phyloP scores from a whole-genome alignment of 2,113 vertebrate genomes.

The Hoplias malabaricus region DNA sequence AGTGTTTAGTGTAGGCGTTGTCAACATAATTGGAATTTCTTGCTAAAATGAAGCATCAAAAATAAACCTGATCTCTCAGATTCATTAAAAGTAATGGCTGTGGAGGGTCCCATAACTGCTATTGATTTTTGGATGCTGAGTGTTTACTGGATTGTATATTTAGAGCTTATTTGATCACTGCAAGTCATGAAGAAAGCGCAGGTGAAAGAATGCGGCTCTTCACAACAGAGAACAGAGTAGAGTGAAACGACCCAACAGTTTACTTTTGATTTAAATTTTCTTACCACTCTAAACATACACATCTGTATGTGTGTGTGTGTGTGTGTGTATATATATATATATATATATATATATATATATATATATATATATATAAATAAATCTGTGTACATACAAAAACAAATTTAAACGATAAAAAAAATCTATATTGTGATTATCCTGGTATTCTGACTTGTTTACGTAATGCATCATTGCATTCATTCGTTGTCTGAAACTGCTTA shows the following conservation, averaged over 20 bases:
- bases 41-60: slow-evolving; percentile 50
- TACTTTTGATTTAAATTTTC: neutral
- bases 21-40: slow-evolving; percentile 68
- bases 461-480: too few species aligned
- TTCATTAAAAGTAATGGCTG: slow-evolving; percentile 68
- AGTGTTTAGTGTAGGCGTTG: slow-evolving; percentile 62
- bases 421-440: too few species aligned
- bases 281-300: neutral
- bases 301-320: neutral
- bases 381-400: too few species aligned
- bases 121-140: slow-evolving; percentile 5
- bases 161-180: slow-evolving; percentile 14
- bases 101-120: slow-evolving; percentile 40
- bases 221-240: neutral
- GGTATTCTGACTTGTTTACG: too few species aligned
- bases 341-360: too few species aligned
- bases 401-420: too few species aligned
- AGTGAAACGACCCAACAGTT: neutral
- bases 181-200: neutral
- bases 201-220: neutral
- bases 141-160: slow-evolving; percentile 36
- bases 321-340: neutral
- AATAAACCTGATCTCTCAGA: slow-evolving; percentile 56
- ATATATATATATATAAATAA: too few species aligned
- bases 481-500: too few species aligned